Evolutionary conservation across 2,113 vertebrate genomes (phyloP).

Genomic region (Carassius auratus): DNA sequence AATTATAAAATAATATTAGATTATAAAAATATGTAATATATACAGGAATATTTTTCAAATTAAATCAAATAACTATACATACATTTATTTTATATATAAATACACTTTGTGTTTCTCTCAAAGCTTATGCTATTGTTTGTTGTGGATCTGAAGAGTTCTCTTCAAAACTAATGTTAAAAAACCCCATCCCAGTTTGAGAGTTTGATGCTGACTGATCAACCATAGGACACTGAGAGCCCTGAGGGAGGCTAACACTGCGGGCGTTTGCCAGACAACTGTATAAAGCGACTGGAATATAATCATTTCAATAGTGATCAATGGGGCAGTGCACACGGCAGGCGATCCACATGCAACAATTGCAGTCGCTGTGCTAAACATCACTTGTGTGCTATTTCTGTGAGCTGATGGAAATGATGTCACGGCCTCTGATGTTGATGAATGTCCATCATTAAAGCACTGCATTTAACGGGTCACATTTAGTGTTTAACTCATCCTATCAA

Average conservation of each 20-base stretch:
- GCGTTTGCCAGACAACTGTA: slow-evolving; percentile 22
- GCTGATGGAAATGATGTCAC: slow-evolving; percentile 26
- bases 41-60: no score
- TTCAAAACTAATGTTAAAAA: slow-evolving; percentile 20
- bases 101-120: not conserved
- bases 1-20: no score
- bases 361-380: slow-evolving; percentile 38
- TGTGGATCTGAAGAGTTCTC: not conserved
- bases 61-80: not conserved
- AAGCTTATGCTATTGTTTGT: not conserved
- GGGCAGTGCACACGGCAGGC: slow-evolving; percentile 32
- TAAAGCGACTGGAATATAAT: slow-evolving; percentile 26
- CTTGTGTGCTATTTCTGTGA: slow-evolving; percentile 40
- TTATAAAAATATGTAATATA: no score
- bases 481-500: not conserved
- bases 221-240: slow-evolving; percentile 3
- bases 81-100: not conserved
- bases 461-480: slow-evolving; percentile 23
- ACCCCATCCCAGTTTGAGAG: not conserved
- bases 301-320: slow-evolving; percentile 39
- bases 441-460: slow-evolving; percentile 29
- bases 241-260: slow-evolving; percentile 22
- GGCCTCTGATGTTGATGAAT: slow-evolving; percentile 46
- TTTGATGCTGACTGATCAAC: slow-evolving; percentile 13
- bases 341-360: slow-evolving; percentile 20